These are phyloP conservation scores for Strongylocentrotus purpuratus DNA, from an alignment of 35 echinoderm and acorn worm genomes.

Conservation along the genomic window DNA sequence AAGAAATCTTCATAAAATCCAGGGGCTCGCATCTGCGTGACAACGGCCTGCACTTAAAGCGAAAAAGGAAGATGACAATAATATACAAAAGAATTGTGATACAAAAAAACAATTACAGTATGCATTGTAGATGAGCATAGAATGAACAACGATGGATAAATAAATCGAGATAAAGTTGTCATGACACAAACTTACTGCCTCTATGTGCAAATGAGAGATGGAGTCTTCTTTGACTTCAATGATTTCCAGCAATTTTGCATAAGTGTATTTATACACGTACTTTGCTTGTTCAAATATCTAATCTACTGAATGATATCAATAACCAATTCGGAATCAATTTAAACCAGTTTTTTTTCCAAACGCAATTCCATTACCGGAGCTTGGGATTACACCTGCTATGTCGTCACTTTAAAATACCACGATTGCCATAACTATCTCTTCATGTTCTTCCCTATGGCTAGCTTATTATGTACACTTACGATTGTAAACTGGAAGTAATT, in stretches of 20 bases:
- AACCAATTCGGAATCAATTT: background rate
- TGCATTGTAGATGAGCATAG: too few relatives aligned
- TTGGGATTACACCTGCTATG: background rate
- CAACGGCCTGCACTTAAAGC: too few relatives aligned
- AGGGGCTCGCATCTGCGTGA: too few relatives aligned
- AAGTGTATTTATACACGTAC: background rate
- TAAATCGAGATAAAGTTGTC: too few relatives aligned
- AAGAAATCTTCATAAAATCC: too few relatives aligned
- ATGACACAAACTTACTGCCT: too few relatives aligned
- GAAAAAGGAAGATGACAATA: too few relatives aligned
- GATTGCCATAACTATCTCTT: background rate
- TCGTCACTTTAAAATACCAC: background rate
- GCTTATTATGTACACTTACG: background rate
- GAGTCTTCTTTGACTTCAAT: background rate
- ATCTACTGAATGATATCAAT: background rate
- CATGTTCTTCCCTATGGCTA: background rate
- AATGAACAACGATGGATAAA: too few relatives aligned
- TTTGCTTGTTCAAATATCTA: background rate
- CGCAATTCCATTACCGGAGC: background rate
- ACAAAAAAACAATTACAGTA: too few relatives aligned
- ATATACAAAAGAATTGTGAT: too few relatives aligned
- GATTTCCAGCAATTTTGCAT: background rate
- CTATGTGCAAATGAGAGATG: background rate
- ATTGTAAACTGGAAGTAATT: background rate
- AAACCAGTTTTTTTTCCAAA: background rate